Evolutionary conservation across 2,113 vertebrate genomes (phyloP).

Genomic region (Epinephelus moara): DNA sequence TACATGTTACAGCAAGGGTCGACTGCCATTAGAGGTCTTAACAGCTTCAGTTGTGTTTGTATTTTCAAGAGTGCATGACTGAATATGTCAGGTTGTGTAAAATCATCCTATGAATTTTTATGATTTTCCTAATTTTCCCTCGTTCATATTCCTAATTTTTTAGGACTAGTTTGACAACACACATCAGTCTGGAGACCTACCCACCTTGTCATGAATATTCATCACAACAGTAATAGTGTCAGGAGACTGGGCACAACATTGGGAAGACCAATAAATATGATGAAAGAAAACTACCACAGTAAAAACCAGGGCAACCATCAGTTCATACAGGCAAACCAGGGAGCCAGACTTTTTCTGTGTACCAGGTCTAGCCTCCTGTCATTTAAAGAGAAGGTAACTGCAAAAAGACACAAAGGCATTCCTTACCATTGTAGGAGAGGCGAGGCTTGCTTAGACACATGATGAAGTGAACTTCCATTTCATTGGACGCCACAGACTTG

Average conservation of each 20-base stretch:
- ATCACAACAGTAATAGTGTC: constrained; percentile 11
- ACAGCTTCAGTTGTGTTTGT: constrained; percentile 25
- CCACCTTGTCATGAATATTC: constrained; percentile 41
- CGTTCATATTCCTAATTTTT: constrained; percentile 56
- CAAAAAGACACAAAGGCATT: constrained; percentile 2
- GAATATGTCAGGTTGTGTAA: constrained; percentile 15
- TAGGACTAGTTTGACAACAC: constrained; percentile 7
- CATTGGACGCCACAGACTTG: constrained; percentile 98
- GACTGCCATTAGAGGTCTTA: background rate
- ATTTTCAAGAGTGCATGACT: constrained; percentile 18
- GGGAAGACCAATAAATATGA: constrained; percentile 1
- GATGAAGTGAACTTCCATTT: constrained; percentile 99
- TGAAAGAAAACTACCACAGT: background rate
- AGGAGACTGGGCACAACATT: background rate
- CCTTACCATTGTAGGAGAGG: constrained; percentile 98
- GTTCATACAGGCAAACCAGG: background rate
- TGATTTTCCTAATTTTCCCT: constrained; percentile 28
- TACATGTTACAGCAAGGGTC: background rate
- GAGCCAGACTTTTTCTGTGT: background rate
- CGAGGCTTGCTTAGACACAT: constrained; percentile 99
- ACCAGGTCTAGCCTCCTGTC: background rate
- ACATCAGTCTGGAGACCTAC: background rate
- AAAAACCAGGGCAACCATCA: background rate
- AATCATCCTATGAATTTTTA: constrained; percentile 34
- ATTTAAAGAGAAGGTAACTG: background rate